Base-by-base conservation (phyloP, 2,113 vertebrate genomes). In the Ginglymostoma cirratum region DNA sequence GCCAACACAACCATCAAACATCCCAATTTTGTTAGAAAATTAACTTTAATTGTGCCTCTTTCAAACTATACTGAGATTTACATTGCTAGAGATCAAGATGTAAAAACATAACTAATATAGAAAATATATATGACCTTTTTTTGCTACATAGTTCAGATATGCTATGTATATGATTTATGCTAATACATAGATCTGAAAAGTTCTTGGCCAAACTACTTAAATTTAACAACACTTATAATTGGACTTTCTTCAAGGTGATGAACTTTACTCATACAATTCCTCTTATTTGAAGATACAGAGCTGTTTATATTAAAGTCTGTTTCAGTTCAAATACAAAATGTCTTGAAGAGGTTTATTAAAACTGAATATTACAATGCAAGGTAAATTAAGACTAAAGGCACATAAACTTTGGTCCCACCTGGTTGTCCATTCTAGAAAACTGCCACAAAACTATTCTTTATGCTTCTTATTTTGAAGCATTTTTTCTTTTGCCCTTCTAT, bases 391-490 rank as follows among this genome's bases (percentile, higher is more conserved):
- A 98, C 98, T 98, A 98, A 99, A 99, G 99, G 99, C 99, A 99
- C 99, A 98, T 98, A 98, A 98, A 99, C 98, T 99, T 99, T 99
- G 99, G 99, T 99, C 99, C 99, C 98, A 98, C 98, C 97, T 98
- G 98, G 98, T 98, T 98, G 97, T 98, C 98, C 98, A 98, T 98
- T 98, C 98, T 52, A 97, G 97, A 97, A 98, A 98, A 98, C 98
- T 97, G 98, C 97, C 98, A 98, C 98, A 97, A 97, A 97, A 98
- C 97, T 97, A 97, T 97, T 97, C 97, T 98, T 98, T 98, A 98
- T 98, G 98, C 98, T 98, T 97, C 96, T 42, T 90, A 96, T 96
- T 97, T 97, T 96, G 97, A 97, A 98, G 98, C 97, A 97, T 97
- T 97, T 97, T 48, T 97, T 97, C 97, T 98, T 97, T 97, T 97